Base-by-base conservation (phyloP, 2,797 vertebrate species). In the Sebastes ruberrimus region DNA sequence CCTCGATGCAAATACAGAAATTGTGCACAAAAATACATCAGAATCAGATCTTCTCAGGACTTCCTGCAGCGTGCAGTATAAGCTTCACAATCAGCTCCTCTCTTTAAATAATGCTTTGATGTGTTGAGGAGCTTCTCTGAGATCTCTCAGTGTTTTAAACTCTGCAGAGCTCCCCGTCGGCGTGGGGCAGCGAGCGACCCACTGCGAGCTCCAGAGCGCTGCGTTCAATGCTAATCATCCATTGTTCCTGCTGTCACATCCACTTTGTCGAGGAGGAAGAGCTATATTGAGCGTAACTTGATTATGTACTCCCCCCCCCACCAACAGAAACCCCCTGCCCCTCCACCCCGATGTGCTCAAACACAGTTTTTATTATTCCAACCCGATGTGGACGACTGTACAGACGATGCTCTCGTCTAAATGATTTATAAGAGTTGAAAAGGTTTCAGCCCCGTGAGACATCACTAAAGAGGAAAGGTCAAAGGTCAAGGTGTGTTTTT, bases 221-320 rank as follows among this genome's bases (percentile, higher is more conserved):
- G 71, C 75, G 70, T 78, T 85, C 70, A 65, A 61, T 72, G 65
- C 25, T 74, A 71, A 86, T 84, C 66, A 30, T 38, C 72, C 30
- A 30, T 72, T 75, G 81, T 84, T 85, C 25, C 60, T 53, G 5
- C 76, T 77, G 86, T 80, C 82, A 78, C 64, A 42, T 84, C 61
- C 55, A 78, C 76, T 83, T 74, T 80, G 82, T 86, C 8, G n/a
- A 70, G 27, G 35, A 65, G 60, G 60, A 68, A 68, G 69, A 64
- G 74, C 71, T 65, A 65, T 63, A 77, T 66, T 23, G 77, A 82
- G 65, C 18, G 4, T 83, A 72, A 86, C 82, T 76, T 79, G 60
- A 87, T 88, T 85, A 78, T 42, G 62, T 28, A 11, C 10, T 20
- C 49, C 57, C 27, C 56, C 56, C 7, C 18, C 46, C 22, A 28